Base-by-base conservation (phyloP, 2,888 invertebrate species). In the Brenthis daphne region DNA sequence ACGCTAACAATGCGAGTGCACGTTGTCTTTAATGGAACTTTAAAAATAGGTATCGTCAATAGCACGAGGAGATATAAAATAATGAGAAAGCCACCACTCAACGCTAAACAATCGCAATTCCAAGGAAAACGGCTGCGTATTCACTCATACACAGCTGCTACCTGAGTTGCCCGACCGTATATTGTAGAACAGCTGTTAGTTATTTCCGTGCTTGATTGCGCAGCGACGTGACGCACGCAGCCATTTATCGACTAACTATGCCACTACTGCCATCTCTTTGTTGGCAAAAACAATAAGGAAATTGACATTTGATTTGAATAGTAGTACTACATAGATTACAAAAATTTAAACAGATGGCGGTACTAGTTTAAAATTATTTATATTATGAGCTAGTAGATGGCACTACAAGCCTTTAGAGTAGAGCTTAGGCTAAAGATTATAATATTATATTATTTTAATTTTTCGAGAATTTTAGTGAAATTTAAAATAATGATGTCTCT, bases 101-200 rank as follows among this genome's bases (percentile, higher is more conserved):
- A 76, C 78, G 82, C 81, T 84, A 90, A 90, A 89, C 89, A 91
- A 89, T 87, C 86, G 83, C 84, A 82, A 84, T 83, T 84, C 85
- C 86, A 89, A 90, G 88, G 86, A 90, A 92, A 91, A 88, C 90
- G 85, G 80, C 87, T 86, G 88, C 85, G 85, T 86, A 82, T 78
- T 77, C 73, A 72, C 78, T 73, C 75, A 76, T 71, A 76, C 72
- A 85, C 88, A 89, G 86, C 86, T 89, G 86, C 87, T 85, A 82
- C 80, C 85, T 83, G 90, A 88, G 91, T 90, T 90, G 91, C 90
- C 90, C 86, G 87, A 90, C 79, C 86, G 88, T 92, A 91, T 90
- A 92, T 89, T 90, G 86, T 89, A 80, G 86, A 91, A 92, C 92
- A 92, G 93, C 93, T 92, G 92, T 92, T 86, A 86, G 87, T 86